Base-by-base conservation (phyloP, 37 sponge, comb jelly and placozoan species). In the Spongilla lacustris region DNA sequence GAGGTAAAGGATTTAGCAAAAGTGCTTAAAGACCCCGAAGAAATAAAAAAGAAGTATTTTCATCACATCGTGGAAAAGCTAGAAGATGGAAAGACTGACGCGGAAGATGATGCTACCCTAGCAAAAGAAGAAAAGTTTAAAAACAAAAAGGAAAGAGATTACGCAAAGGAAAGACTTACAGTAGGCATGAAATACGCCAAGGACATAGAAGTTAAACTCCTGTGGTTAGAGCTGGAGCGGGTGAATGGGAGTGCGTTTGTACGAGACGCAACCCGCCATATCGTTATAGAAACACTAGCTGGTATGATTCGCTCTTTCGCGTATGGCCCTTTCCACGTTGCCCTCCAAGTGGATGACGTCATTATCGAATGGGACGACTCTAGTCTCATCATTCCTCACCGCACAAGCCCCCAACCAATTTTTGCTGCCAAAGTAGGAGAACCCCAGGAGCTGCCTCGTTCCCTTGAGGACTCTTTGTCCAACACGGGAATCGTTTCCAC, bases 241-340 rank as follows among this genome's bases (percentile, higher is more conserved):
- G 23, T n/a, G n/a, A n/a, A n/a, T n/a, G n/a, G n/a, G n/a, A n/a
- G n/a, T n/a, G n/a, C n/a, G n/a, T n/a, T n/a, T n/a, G n/a, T n/a
- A n/a, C n/a, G n/a, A n/a, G n/a, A n/a, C n/a, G n/a, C n/a, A n/a
- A n/a, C n/a, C n/a, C n/a, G n/a, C n/a, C n/a, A 32, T 0, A 5
- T 13, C 0, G 37, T 33, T 6, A 32, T 72, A 4, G 50, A 71
- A 50, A 26, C n/a, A 4, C 14, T 30, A 21, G 36, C 71, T 0
- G 14, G 24, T 4, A 34, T 68, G 68, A 24, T 81, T 32, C 69
- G 69, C 46, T 8, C 46, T 46, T 76, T 76, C 36, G 24, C 48
- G 10, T 83, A 38, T 27, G 83, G 83, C 3, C 74, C 83, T 12
- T 41, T 83, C 19, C 83, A 83, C 32, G 74, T 50, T 11, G 50